phyloP scores from a whole-genome alignment of 2,113 vertebrate species.

The Jacana jacana region DNA sequence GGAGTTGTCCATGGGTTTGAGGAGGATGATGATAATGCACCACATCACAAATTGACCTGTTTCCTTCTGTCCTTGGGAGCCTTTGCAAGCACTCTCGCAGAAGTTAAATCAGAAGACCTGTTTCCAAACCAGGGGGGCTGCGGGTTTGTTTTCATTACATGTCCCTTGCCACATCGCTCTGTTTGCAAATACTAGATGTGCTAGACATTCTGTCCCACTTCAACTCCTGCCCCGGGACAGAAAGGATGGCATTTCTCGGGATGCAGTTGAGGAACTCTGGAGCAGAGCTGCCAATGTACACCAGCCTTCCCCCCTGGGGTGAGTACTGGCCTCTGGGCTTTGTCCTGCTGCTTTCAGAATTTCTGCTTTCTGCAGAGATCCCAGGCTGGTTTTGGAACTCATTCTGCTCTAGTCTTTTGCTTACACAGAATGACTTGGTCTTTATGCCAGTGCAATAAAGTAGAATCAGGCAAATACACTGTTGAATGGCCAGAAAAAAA shows the following conservation, averaged over 20 bases:
- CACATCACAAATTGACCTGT: accelerated
- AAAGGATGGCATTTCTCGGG: background rate
- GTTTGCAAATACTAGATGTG: background rate
- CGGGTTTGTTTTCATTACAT: background rate
- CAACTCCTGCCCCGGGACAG: background rate
- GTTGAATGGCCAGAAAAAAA: background rate
- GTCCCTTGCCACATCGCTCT: background rate
- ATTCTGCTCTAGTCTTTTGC: background rate
- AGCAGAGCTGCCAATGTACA: accelerated
- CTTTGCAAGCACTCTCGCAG: accelerated
- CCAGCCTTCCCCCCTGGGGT: background rate
- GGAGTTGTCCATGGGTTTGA: accelerated
- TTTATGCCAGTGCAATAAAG: background rate
- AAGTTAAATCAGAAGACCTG: background rate
- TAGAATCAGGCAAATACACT: background rate
- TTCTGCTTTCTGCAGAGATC: background rate
- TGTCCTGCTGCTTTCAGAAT: background rate
- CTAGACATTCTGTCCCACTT: background rate
- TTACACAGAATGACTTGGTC: background rate
- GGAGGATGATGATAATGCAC: background rate
- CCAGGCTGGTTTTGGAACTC: background rate
- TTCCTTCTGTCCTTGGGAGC: background rate
- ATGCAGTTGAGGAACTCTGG: accelerated
- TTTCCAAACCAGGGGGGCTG: background rate
- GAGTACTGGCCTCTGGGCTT: background rate